Percentiles rank a stretch among this genome's conserved stretches.
These are phyloP conservation scores for Zaprionus lachaisei DNA, from an alignment of 1,140 invertebrate genomes.

Conservation along the genomic window DNA sequence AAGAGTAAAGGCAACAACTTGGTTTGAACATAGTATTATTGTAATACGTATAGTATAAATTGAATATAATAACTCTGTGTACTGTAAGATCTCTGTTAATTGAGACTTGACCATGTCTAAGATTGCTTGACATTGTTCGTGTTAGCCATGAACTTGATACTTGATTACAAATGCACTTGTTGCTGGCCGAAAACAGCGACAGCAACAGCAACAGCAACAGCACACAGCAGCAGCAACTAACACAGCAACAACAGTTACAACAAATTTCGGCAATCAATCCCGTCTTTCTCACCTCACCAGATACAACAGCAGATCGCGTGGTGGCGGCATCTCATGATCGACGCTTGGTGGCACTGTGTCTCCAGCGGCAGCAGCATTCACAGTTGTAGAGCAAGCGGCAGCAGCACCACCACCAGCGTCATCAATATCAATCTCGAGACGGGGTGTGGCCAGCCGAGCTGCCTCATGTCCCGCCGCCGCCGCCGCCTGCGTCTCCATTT, in stretches of 20 bases:
- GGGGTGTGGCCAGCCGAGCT: constrained; percentile 55
- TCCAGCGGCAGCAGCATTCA: constrained; percentile 45
- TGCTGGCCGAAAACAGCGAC: constrained; percentile 36
- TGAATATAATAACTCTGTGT: background rate
- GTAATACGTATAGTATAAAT: background rate
- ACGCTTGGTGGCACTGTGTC: constrained; percentile 64
- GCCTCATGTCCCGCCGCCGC: constrained; percentile 22
- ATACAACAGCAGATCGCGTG: constrained; percentile 87
- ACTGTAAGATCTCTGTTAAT: constrained; percentile 65
- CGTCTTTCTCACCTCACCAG: constrained; percentile 86
- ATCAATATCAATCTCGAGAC: constrained; percentile 34
- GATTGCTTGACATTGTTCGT: constrained; percentile 73
- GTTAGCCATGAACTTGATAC: constrained; percentile 73
- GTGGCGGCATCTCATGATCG: constrained; percentile 85
- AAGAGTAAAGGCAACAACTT: background rate
- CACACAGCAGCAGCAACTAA: constrained; percentile 41
- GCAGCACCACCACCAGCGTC: constrained; percentile 9
- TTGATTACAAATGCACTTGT: constrained; percentile 60
- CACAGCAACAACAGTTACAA: constrained; percentile 40
- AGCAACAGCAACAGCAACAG: constrained; percentile 43
- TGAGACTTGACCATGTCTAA: constrained; percentile 54
- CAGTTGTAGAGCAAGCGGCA: constrained; percentile 13
- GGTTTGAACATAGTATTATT: too few species aligned
- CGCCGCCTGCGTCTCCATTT: constrained; percentile 68
- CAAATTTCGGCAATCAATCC: constrained; percentile 39